Conservation (phyloP, 2,113 vertebrate genomes). For the Laticauda laticaudata region DNA sequence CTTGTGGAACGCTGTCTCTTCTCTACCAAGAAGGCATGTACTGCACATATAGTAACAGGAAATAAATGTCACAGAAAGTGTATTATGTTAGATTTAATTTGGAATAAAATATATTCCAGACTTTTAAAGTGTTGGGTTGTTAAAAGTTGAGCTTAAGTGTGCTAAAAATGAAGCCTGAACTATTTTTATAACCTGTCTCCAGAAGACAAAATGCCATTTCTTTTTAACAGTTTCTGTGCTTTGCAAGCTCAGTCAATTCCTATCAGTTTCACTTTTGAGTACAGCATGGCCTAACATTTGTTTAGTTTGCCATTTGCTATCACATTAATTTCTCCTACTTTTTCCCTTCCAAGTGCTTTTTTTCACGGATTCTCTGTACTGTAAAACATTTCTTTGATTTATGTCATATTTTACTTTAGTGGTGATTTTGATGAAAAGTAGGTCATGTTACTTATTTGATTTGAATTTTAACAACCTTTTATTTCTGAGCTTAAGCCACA, state of each 20-base stretch:
- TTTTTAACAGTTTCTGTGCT: constrained; percentile 31
- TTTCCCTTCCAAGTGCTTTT: background rate
- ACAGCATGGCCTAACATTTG: constrained; percentile 4
- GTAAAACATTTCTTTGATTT: background rate
- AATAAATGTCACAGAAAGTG: constrained; percentile 53
- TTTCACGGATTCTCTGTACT: constrained; percentile 21
- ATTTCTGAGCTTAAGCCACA: background rate
- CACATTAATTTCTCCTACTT: background rate
- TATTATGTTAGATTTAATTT: constrained; percentile 51
- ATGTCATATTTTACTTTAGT: background rate
- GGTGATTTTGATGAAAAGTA: background rate
- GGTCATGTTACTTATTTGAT: background rate
- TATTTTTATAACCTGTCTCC: constrained; percentile 15
- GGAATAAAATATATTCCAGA: constrained; percentile 49
- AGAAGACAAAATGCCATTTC: constrained; percentile 40
- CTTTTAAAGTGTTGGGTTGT: constrained; percentile 33
- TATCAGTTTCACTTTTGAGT: constrained; percentile 24
- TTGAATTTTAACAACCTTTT: background rate
- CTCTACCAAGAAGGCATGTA: constrained; percentile 54
- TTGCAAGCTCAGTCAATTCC: constrained; percentile 40
- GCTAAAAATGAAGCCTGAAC: constrained; percentile 49
- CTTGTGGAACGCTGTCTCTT: constrained; percentile 55
- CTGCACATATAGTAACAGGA: constrained; percentile 44
- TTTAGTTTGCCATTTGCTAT: constrained; percentile 9
- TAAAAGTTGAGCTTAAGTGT: constrained; percentile 50